A percentile compares a stretch with the other conserved stretches of the same genome.
Evolutionary conservation across 2,113 vertebrate species (phyloP).

Genomic region (Petrocephalus zakoni): DNA sequence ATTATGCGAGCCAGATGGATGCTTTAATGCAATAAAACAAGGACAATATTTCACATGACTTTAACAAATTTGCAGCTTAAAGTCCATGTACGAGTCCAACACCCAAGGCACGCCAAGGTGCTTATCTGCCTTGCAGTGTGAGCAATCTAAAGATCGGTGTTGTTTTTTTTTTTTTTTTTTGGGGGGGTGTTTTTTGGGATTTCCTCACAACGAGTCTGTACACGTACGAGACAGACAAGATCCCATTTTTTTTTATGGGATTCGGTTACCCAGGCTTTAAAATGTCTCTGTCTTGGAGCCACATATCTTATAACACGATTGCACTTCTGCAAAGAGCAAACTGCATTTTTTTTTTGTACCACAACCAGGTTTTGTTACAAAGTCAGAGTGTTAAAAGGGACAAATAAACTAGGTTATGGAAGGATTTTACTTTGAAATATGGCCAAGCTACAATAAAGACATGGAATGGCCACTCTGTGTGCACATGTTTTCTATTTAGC

Average conservation of each 20-base stretch:
- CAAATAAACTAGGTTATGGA: not conserved
- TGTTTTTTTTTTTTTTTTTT: not conserved
- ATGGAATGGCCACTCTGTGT: not conserved
- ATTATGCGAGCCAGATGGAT: not conserved
- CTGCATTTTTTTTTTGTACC: not conserved
- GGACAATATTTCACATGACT: not conserved
- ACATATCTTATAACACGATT: not conserved
- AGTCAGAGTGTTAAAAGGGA: not conserved
- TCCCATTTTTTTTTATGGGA: not conserved
- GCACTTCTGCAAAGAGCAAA: not conserved
- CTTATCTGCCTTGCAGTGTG: not conserved
- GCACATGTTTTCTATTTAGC: not conserved
- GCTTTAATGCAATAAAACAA: not conserved
- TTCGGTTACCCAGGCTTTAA: not conserved
- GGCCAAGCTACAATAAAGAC: not conserved
- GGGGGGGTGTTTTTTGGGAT: not conserved
- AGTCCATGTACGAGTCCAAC: not conserved
- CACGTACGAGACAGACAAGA: not conserved
- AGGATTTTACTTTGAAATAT: not conserved
- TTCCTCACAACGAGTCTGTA: not conserved
- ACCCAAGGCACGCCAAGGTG: not conserved
- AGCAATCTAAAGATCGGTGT: not conserved
- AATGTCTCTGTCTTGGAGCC: not conserved
- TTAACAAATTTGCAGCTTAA: not conserved
- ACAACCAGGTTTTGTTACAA: not conserved